These are phyloP conservation scores for Hoplostethus mediterraneus DNA, from an alignment of 2,797 vertebrate genomes.

Conservation along the genomic window DNA sequence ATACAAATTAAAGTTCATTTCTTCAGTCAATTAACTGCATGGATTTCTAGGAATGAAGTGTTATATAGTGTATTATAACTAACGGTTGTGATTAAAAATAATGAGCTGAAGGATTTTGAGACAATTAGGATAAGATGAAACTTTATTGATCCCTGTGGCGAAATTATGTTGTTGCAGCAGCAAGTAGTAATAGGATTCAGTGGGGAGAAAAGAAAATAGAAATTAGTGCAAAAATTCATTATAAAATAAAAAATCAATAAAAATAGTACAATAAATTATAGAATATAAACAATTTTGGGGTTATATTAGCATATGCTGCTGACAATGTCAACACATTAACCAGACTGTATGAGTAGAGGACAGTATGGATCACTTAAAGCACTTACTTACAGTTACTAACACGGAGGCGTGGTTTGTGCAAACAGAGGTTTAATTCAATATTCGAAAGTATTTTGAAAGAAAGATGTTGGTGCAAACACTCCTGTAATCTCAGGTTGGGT, in stretches of 20 bases:
- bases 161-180: neutral
- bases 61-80: too few species aligned
- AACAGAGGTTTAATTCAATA: neutral
- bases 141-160: neutral
- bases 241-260: neutral
- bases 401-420: neutral
- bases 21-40: too few species aligned
- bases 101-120: neutral
- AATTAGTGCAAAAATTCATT: too few species aligned
- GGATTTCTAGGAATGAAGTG: too few species aligned
- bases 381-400: too few species aligned
- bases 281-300: neutral
- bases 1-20: too few species aligned
- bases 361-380: neutral
- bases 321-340: too few species aligned
- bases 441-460: slow-evolving; percentile 6
- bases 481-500: neutral
- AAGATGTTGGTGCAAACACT: slow-evolving; percentile 55
- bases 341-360: neutral
- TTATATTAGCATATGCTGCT: neutral
- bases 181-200: neutral
- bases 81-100: neutral
- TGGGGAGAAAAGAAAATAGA: neutral
- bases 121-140: neutral
- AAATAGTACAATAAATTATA: neutral